These are phyloP conservation scores for Panulirus ornatus DNA, from an alignment of 1,140 invertebrate species.

Conservation along the genomic window DNA sequence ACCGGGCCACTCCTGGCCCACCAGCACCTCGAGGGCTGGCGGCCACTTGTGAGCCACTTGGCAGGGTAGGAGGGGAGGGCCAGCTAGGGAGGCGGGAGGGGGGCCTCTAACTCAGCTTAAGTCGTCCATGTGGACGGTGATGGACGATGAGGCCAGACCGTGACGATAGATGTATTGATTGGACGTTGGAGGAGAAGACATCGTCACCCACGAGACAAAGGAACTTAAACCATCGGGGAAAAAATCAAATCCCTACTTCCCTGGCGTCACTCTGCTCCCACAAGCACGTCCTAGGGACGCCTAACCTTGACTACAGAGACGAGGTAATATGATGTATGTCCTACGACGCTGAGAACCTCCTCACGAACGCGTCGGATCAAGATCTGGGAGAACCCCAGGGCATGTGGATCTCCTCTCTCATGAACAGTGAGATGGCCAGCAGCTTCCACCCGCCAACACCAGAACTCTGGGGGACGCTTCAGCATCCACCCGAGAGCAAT, in stretches of 20 bases:
- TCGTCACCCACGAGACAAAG: background rate
- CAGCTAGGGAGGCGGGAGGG: slow-evolving; percentile 4
- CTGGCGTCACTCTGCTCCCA: background rate
- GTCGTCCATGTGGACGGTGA: slow-evolving; percentile 19
- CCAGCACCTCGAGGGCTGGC: too few relatives aligned
- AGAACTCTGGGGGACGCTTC: background rate
- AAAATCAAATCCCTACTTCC: background rate
- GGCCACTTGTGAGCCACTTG: too few relatives aligned
- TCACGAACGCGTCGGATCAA: background rate
- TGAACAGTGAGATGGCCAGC: background rate
- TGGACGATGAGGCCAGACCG: slow-evolving; percentile 15
- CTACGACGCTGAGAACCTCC: background rate
- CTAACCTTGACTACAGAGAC: background rate
- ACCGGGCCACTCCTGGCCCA: too few relatives aligned
- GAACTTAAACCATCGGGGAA: background rate
- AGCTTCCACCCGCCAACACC: background rate
- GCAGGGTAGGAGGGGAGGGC: too few relatives aligned
- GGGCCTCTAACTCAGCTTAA: slow-evolving; percentile 20
- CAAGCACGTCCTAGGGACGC: background rate
- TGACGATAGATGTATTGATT: slow-evolving; percentile 35
- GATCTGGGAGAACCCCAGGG: background rate
- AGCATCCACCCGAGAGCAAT: background rate
- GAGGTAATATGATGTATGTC: background rate
- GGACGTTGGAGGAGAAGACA: background rate
- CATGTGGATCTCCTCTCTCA: background rate